A percentile compares a stretch with the other conserved stretches of the same genome.
These are phyloP conservation scores for Podarcis lilfordi DNA, from an alignment of 2,797 vertebrate species.

Conservation along the genomic window DNA sequence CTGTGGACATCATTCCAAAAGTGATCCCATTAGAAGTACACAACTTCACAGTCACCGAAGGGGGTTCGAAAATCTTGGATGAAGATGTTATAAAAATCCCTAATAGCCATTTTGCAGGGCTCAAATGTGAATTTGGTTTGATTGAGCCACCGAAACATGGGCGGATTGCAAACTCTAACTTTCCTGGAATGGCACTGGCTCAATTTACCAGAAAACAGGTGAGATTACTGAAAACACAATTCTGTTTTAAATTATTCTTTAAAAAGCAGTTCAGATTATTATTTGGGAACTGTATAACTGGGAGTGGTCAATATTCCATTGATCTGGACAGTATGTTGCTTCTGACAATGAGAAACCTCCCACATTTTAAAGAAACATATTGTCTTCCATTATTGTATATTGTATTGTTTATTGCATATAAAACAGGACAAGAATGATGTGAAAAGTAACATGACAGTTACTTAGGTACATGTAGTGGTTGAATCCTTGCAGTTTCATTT, in stretches of 20 bases:
- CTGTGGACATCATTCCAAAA: constrained; percentile 85
- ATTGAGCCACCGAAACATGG: constrained; percentile 83
- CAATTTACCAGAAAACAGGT: constrained; percentile 91
- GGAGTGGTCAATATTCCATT: not conserved
- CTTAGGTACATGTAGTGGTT: not conserved
- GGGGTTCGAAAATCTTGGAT: constrained; percentile 82
- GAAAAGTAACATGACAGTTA: not conserved
- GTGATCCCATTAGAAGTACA: constrained; percentile 84
- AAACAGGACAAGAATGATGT: not conserved
- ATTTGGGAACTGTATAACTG: not conserved
- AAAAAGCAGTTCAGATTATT: constrained; percentile 1
- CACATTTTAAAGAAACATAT: not conserved
- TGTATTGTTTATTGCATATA: not conserved
- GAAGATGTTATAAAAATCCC: constrained; percentile 83
- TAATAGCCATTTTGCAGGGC: constrained; percentile 83
- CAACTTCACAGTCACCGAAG: constrained; percentile 89
- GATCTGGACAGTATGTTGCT: not conserved
- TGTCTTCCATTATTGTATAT: not conserved
- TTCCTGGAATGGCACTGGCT: constrained; percentile 80
- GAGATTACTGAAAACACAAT: not conserved
- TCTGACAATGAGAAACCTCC: not conserved
- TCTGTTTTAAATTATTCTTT: constrained; percentile 3
- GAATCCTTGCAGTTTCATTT: constrained; percentile 8
- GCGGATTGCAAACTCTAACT: constrained; percentile 83
- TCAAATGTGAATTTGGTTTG: constrained; percentile 87